Percentiles rank a stretch among this genome's conserved stretches.
phyloP scores from a whole-genome alignment of 1,140 invertebrate genomes.

The Formica selysi region DNA sequence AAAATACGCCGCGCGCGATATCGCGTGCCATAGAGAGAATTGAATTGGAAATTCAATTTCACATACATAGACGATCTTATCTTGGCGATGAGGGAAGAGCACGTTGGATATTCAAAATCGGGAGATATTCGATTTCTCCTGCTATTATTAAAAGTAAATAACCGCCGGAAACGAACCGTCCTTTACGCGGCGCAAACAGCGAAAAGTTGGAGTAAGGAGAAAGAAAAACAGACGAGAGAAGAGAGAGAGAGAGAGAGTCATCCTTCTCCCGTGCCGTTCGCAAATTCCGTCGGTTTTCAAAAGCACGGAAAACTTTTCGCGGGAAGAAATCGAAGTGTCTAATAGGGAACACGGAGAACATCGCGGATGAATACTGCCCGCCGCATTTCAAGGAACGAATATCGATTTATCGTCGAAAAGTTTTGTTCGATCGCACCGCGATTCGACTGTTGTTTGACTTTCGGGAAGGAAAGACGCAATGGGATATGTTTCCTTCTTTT shows the following conservation, averaged over 20 bases:
- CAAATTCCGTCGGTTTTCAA: slow-evolving; percentile 44
- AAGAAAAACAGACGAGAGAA: slow-evolving; percentile 48
- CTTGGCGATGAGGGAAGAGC: slow-evolving; percentile 25
- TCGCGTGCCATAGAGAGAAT: slow-evolving; percentile 31
- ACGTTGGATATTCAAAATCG: slow-evolving; percentile 49
- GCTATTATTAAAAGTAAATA: slow-evolving; percentile 62
- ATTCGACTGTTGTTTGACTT: slow-evolving; percentile 55
- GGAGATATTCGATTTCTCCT: slow-evolving; percentile 35
- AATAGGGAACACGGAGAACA: slow-evolving; percentile 50
- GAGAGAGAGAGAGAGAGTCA: background rate
- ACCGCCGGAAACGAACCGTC: slow-evolving; percentile 49
- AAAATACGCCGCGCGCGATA: slow-evolving; percentile 26
- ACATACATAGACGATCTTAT: slow-evolving; percentile 52
- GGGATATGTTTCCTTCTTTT: slow-evolving; percentile 33
- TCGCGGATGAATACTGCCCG: slow-evolving; percentile 49
- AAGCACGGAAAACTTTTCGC: slow-evolving; percentile 11
- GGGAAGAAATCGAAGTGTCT: slow-evolving; percentile 25
- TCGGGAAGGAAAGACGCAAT: slow-evolving; percentile 32
- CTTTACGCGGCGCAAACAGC: slow-evolving; percentile 30
- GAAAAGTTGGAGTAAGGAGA: slow-evolving; percentile 45
- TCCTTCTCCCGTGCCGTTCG: slow-evolving; percentile 17
- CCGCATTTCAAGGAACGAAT: slow-evolving; percentile 47
- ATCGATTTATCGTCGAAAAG: slow-evolving; percentile 64
- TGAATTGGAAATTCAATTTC: slow-evolving; percentile 60
- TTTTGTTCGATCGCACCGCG: slow-evolving; percentile 35